These are phyloP conservation scores for Helicoverpa assulta DNA, from an alignment of 2,888 invertebrate genomes.

Conservation along the genomic window DNA sequence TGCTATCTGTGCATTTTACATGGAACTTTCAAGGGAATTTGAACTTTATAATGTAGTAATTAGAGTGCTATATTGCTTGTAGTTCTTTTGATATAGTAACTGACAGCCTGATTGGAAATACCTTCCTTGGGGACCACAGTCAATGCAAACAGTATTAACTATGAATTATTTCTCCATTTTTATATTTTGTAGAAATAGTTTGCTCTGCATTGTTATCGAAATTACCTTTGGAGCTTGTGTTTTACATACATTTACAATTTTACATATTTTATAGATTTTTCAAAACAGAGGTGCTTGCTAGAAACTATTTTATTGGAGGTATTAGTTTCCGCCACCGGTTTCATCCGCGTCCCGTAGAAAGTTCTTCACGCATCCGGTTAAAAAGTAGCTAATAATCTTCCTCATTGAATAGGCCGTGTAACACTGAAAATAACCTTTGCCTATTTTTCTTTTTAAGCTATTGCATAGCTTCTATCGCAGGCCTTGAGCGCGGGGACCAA, in stretches of 20 bases:
- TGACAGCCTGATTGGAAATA: conserved; percentile 45
- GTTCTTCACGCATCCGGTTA: too few species aligned
- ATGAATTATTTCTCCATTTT: conserved; percentile 43
- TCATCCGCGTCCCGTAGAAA: too few species aligned
- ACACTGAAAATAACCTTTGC: too few species aligned
- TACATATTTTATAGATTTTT: background rate
- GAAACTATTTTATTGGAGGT: background rate
- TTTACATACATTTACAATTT: background rate
- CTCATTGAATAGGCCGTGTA: too few species aligned
- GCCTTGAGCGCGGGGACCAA: too few species aligned
- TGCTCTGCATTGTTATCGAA: background rate
- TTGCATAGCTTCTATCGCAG: too few species aligned
- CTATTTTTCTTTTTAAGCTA: too few species aligned
- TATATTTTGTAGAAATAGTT: conserved; percentile 36
- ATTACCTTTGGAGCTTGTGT: background rate
- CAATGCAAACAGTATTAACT: conserved; percentile 35
- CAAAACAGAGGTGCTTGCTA: background rate
- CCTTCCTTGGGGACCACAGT: conserved; percentile 37
- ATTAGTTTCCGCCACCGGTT: too few species aligned
- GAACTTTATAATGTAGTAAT: background rate
- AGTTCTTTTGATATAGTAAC: conserved; percentile 22
- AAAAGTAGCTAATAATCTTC: too few species aligned
- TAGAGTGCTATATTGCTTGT: conserved; percentile 17
- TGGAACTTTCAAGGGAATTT: conserved; percentile 5
- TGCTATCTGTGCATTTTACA: conserved; percentile 30